Base-by-base conservation (phyloP, 2,113 vertebrate species). In the Macquaria ambigua region DNA sequence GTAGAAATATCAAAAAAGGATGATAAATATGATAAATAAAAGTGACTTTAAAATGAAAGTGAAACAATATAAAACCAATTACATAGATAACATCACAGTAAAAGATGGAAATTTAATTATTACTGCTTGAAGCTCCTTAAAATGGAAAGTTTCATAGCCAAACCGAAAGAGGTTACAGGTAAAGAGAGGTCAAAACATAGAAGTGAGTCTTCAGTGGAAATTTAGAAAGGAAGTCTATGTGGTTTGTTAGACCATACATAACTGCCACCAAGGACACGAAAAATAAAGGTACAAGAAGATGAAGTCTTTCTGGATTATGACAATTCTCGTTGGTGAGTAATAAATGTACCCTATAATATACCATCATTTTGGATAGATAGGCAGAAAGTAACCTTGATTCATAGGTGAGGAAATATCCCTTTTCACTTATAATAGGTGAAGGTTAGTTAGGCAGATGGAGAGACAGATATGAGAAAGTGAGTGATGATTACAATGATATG, bases 191-290 rank as follows among this genome's bases (percentile, higher is more conserved):
- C 7, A 63, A 46, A 50, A 43, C 16, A 16, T 8, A 56, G 43
- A 81, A n/a, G 1, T 59, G 9, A 15, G 48, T 4, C 18, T 83
- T 83, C 21, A 70, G 66, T 74, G 76, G 58, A 85, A 85, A 77
- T 43, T 21, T 66, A 11, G 31, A 75, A n/a, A 53, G 87, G 84
- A 83, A 86, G 68, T 74, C 2, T 20, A 0, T 68, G 77, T 87
- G 56, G 68, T 59, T 14, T 46, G 59, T 15, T n/a, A 56, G 28
- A 59, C 5, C 43, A 6, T 20, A 31, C 18, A 4, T 41, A n/a
- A 59, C 14, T 0, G 0, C 11, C 1, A 8, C 23, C 25, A 55
- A 8, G 1, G 14, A 37, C 55, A 63, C 5, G 1, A 18, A 21
- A 61, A 21, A n/a, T 18, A 66, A 14, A 69, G 8, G 37, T 1